phyloP scores from a whole-genome alignment of 2,888 invertebrate genomes.

The Palloptera scutellata region DNA sequence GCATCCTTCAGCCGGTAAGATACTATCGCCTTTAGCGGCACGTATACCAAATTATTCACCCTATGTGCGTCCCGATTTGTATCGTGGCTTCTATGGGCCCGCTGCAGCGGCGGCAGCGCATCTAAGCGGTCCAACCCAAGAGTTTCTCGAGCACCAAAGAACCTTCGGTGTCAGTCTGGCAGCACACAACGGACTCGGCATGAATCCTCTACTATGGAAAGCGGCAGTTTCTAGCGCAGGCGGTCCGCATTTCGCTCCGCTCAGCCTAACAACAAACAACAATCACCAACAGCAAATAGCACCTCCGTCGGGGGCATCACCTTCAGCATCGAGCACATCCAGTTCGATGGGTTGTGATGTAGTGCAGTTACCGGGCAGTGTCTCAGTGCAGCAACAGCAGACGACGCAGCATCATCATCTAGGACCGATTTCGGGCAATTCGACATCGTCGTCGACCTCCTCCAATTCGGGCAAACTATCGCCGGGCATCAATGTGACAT shows the following conservation, averaged over 20 bases:
- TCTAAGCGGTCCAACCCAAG: constrained; percentile 62
- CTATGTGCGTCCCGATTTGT: constrained; percentile 79
- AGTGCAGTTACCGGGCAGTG: constrained; percentile 55
- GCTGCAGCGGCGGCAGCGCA: constrained; percentile 73
- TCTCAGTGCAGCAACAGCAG: constrained; percentile 41
- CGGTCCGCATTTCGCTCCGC: constrained; percentile 60
- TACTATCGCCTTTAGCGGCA: constrained; percentile 71
- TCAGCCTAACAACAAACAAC: constrained; percentile 57
- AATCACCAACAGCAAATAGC: constrained; percentile 49
- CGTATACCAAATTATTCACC: constrained; percentile 73
- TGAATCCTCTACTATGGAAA: constrained; percentile 64
- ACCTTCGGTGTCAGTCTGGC: constrained; percentile 68
- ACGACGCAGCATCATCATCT: constrained; percentile 44
- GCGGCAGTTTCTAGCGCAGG: constrained; percentile 60
- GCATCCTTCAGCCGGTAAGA: constrained; percentile 70
- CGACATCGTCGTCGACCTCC: constrained; percentile 60
- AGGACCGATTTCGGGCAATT: constrained; percentile 61
- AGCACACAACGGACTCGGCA: constrained; percentile 63
- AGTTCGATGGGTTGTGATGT: constrained; percentile 63
- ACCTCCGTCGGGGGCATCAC: constrained; percentile 65
- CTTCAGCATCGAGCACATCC: constrained; percentile 66
- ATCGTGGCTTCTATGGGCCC: constrained; percentile 77
- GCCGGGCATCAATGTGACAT: constrained; percentile 59
- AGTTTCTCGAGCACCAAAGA: constrained; percentile 69
- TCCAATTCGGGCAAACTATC: constrained; percentile 62